phyloP scores from a whole-genome alignment of 2,797 vertebrate species.

The Myotis myotis region DNA sequence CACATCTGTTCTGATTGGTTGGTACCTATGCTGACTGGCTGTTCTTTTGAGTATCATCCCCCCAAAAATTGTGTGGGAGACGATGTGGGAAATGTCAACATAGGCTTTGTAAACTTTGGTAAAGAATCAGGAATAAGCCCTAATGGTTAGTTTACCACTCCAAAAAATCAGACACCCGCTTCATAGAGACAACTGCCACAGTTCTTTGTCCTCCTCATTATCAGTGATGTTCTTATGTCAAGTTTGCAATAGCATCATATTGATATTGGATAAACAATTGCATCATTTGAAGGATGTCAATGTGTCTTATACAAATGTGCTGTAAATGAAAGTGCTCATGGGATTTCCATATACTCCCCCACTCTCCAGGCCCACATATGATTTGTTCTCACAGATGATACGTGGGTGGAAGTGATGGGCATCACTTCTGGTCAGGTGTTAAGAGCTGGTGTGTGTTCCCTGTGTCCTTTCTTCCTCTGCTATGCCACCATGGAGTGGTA shows the following conservation, averaged over 20 bases:
- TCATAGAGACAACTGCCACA: neutral
- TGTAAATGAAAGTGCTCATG: neutral
- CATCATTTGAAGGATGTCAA: neutral
- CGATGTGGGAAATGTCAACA: neutral
- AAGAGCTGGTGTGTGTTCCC: neutral
- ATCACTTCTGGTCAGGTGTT: neutral
- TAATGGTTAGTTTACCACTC: neutral
- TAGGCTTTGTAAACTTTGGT: neutral
- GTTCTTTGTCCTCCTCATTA: neutral
- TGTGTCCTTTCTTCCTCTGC: neutral
- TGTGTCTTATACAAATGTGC: neutral
- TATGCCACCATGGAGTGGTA: neutral
- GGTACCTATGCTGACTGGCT: neutral
- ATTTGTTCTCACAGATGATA: neutral
- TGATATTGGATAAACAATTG: neutral
- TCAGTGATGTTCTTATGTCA: neutral
- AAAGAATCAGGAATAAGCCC: neutral
- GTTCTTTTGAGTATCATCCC: neutral
- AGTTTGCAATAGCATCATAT: neutral
- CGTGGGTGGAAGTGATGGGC: neutral
- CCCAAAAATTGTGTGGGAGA: neutral
- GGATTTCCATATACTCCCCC: neutral
- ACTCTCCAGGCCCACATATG: neutral
- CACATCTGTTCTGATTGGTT: neutral
- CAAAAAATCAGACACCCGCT: neutral